These are phyloP conservation scores for Anableps anableps DNA, from an alignment of 2,797 vertebrate species.

Conservation along the genomic window DNA sequence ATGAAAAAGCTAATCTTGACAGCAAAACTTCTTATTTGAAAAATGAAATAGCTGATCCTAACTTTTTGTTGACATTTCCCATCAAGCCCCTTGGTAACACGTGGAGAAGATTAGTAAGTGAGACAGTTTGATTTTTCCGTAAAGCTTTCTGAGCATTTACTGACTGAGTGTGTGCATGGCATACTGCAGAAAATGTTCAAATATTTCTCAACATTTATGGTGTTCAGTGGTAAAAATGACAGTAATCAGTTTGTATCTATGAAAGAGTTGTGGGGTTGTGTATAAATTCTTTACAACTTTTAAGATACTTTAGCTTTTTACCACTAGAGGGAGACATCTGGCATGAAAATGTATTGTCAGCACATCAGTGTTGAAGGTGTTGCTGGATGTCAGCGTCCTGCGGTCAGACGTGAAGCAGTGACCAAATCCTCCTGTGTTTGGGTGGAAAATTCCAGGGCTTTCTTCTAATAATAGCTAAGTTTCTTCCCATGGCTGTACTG, in stretches of 20 bases:
- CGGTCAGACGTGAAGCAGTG: constrained; percentile 37
- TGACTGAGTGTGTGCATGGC: neutral
- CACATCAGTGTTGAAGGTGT: constrained; percentile 33
- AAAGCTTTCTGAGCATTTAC: neutral
- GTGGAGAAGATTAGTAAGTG: too few species aligned
- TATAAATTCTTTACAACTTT: neutral
- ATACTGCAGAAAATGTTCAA: neutral
- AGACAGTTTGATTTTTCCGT: neutral
- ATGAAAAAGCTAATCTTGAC: neutral
- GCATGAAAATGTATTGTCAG: neutral
- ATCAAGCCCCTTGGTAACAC: neutral
- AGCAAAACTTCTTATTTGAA: neutral
- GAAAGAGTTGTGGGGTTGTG: neutral
- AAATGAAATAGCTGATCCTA: neutral
- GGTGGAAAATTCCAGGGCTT: constrained; percentile 60
- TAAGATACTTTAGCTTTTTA: constrained; percentile 4
- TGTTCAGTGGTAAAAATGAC: neutral
- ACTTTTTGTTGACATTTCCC: neutral
- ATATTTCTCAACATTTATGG: neutral
- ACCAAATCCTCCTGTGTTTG: constrained; percentile 48
- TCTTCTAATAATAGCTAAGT: constrained; percentile 62
- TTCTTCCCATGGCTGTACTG: constrained; percentile 38
- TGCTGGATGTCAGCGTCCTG: constrained; percentile 27
- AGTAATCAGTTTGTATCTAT: neutral
- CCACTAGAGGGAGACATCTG: constrained; percentile 60